Base-by-base conservation (phyloP, 2,888 invertebrate species). In the Ichneumoninae sp. region DNA sequence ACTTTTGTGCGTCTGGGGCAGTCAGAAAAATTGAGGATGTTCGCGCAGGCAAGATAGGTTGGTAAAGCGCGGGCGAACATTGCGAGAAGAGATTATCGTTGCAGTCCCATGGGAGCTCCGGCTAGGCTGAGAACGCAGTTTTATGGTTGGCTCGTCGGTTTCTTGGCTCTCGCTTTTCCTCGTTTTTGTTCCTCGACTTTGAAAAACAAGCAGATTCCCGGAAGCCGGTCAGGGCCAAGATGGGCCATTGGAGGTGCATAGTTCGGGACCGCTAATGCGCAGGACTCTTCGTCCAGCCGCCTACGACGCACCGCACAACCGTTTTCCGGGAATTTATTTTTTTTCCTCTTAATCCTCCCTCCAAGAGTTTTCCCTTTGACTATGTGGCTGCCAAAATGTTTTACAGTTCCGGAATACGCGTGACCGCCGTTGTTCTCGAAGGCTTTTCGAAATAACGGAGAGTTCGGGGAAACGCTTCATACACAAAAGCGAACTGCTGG, bases 161-260 rank as follows among this genome's bases (percentile, higher is more conserved):
- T 30, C 62, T 30, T 30, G 70, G 10, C 10, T 82, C 60, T 72
- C 68, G 57, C 36, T 78, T 60, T 65, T 54, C 66, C 62, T 79
- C 80, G 76, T 69, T 78, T 86, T 83, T 87, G 87, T 90, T 89
- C 88, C 83, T 72, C 87, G 81, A 86, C 80, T 83, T 81, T 86
- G 83, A 82, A 87, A 90, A 90, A 90, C 86, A 90, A 89, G 87
- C 78, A 36, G 72, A 87, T 87, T 89, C 87, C 86, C 60, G 75
- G 86, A 89, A 90, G 83, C 85, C 47, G 74, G 71, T 69, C 60
- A 71, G 47, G 71, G 65, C 57, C 50, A 68, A 70, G 78, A 65
- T 33, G 66, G 76, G 54, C 71, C 75, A 79, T 80, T 71, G 62
- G 52, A 30, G 66, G 77, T 65, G 78, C 70, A 68, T 74, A 19